phyloP scores from a whole-genome alignment of 2,797 vertebrate species.

The Cichlasoma orientale region DNA sequence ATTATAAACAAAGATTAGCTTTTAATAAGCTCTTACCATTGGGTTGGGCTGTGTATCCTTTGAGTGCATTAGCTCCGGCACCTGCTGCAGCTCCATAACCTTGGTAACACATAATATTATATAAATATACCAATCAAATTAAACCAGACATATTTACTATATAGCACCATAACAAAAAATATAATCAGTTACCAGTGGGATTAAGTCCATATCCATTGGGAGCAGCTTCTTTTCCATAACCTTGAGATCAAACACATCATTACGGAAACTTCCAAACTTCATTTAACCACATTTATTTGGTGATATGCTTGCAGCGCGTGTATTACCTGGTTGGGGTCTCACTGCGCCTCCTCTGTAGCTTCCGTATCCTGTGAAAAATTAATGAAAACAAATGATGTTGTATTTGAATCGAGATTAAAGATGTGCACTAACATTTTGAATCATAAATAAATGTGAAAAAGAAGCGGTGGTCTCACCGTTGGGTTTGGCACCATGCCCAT shows the following conservation, averaged over 20 bases:
- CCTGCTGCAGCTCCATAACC: conserved; percentile 48
- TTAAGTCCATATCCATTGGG: conserved; percentile 46
- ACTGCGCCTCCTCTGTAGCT: conserved; percentile 39
- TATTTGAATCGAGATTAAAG: not conserved
- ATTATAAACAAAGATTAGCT: not conserved
- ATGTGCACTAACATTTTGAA: not conserved
- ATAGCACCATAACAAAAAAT: not conserved
- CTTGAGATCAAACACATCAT: conserved; percentile 23
- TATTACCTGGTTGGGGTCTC: conserved; percentile 64
- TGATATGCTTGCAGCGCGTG: not conserved
- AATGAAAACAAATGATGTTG: not conserved
- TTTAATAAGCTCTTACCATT: conserved; percentile 26
- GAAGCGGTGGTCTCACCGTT: conserved; percentile 37
- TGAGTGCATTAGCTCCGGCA: conserved; percentile 20
- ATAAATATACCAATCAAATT: not conserved
- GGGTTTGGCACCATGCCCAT: conserved; percentile 49
- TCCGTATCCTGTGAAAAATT: conserved; percentile 59
- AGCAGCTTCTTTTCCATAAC: conserved; percentile 49
- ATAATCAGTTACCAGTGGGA: conserved; percentile 33
- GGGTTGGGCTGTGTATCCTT: conserved; percentile 41
- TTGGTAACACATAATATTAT: conserved; percentile 16
- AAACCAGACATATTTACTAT: not conserved
- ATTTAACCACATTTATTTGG: not conserved
- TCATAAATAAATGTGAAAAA: not conserved
- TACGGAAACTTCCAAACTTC: not conserved